Evolutionary conservation across 2,113 vertebrate genomes (phyloP).

Genomic region (Girardinichthys multiradiatus): DNA sequence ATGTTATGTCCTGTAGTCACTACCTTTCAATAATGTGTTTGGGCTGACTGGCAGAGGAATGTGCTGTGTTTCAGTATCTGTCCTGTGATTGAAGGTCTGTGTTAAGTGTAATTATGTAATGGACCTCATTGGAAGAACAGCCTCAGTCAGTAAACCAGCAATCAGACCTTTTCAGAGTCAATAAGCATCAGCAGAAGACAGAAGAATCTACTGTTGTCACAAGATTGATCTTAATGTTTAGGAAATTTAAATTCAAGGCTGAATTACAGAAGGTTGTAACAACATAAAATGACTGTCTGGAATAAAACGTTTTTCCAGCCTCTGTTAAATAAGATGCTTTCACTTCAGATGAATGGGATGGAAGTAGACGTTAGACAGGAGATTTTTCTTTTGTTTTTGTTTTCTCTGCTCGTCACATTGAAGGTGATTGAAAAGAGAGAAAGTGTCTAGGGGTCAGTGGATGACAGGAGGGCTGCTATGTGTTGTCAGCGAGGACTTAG

Average conservation of each 20-base stretch:
- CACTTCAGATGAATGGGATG: slow-evolving; percentile 15
- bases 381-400: slow-evolving; percentile 6
- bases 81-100: slow-evolving; percentile 29
- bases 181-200: slow-evolving; percentile 45
- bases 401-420: neutral
- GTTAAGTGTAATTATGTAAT: slow-evolving; percentile 57
- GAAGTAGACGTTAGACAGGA: neutral
- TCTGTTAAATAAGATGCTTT: slow-evolving; percentile 23
- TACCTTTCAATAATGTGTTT: slow-evolving; percentile 7
- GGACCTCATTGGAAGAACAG: slow-evolving; percentile 28
- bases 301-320: neutral
- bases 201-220: slow-evolving; percentile 26
- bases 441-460: slow-evolving; percentile 20
- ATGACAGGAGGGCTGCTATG: slow-evolving; percentile 4
- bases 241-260: slow-evolving; percentile 36
- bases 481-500: slow-evolving; percentile 10
- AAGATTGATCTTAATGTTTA: slow-evolving; percentile 33
- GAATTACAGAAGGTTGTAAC: slow-evolving; percentile 37
- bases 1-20: neutral
- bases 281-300: slow-evolving; percentile 19
- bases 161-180: slow-evolving; percentile 54
- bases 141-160: slow-evolving; percentile 46
- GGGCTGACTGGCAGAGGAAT: slow-evolving; percentile 44
- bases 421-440: slow-evolving; percentile 33
- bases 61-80: slow-evolving; percentile 25